Evolutionary conservation across 2,797 vertebrate genomes (phyloP).

Genomic region (Leptatherina wallacei): DNA sequence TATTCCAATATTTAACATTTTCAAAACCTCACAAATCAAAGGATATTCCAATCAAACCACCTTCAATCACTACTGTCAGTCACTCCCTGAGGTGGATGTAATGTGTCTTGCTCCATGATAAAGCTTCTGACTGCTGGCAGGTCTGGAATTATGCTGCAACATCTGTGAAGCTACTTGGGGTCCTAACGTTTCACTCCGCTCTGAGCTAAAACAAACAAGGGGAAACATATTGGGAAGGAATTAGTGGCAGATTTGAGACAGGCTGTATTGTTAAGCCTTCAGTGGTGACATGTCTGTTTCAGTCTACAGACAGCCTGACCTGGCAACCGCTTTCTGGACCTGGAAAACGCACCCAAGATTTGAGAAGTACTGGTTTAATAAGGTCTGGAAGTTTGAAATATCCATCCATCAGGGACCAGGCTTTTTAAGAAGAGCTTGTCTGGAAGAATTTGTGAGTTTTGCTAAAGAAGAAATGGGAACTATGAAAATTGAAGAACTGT

Average conservation of each 20-base stretch:
- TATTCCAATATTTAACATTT: constrained; percentile 30
- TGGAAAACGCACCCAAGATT: constrained; percentile 50
- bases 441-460: background rate
- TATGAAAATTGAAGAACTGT: background rate
- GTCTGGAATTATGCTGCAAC: constrained; percentile 76
- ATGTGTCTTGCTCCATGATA: constrained; percentile 68
- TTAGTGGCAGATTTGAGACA: constrained; percentile 79
- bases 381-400: constrained; percentile 40
- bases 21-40: constrained; percentile 45
- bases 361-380: constrained; percentile 40
- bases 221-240: constrained; percentile 84
- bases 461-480: background rate
- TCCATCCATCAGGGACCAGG: constrained; percentile 17
- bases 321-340: constrained; percentile 67
- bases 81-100: constrained; percentile 72
- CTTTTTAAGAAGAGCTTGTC: background rate
- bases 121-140: constrained; percentile 61
- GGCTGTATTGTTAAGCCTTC: constrained; percentile 76
- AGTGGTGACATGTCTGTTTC: constrained; percentile 74
- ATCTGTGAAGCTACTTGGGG: constrained; percentile 82
- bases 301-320: constrained; percentile 73
- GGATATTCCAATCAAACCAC: constrained; percentile 57
- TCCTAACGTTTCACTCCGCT: constrained; percentile 67
- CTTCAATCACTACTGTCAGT: constrained; percentile 71
- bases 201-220: constrained; percentile 78